Conservation (phyloP, 2,113 vertebrate genomes). For the Pollimyrus isidori region DNA sequence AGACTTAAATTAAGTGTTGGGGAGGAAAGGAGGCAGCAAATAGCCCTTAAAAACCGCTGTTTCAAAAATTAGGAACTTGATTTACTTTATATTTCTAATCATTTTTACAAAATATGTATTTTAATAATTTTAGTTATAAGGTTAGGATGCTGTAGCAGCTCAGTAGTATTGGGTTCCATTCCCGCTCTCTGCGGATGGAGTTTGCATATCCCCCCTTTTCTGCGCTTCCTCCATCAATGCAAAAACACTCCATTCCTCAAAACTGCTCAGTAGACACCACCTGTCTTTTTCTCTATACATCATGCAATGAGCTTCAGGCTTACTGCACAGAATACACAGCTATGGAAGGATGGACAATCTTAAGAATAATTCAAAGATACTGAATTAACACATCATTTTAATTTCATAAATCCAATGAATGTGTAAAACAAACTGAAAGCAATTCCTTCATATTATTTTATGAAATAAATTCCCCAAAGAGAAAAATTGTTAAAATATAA, state of each 20-base stretch:
- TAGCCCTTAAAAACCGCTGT: background rate
- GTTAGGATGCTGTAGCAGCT: background rate
- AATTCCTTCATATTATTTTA: background rate
- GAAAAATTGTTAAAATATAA: background rate
- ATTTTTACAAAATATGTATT: background rate
- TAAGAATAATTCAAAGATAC: background rate
- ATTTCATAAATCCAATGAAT: background rate
- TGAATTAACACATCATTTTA: background rate
- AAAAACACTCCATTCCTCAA: background rate
- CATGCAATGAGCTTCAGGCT: background rate
- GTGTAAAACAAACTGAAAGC: background rate
- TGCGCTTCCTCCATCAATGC: background rate
- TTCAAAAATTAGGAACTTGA: background rate
- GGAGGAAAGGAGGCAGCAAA: background rate
- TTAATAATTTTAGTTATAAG: background rate
- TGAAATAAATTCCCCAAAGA: background rate
- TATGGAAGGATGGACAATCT: background rate
- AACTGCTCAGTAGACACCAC: background rate
- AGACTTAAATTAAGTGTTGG: background rate
- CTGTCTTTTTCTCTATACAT: background rate
- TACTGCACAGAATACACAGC: background rate
- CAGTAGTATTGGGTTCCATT: background rate
- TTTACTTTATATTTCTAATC: background rate
- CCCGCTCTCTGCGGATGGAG: background rate
- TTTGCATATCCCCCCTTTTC: background rate